Evolutionary conservation across 2,797 vertebrate species (phyloP).

Genomic region (Manis javanica): DNA sequence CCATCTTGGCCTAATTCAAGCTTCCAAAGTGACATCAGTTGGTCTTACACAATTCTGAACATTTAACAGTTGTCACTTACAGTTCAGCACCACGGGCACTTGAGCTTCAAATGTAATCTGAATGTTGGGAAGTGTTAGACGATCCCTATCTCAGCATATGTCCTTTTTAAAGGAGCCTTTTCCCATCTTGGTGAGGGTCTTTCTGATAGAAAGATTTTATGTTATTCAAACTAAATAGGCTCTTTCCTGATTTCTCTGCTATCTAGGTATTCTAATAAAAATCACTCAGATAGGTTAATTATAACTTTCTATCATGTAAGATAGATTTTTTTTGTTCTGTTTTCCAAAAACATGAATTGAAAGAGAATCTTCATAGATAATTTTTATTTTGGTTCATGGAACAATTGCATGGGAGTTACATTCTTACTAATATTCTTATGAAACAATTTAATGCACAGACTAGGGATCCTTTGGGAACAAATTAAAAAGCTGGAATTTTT

Average conservation of each 20-base stretch:
- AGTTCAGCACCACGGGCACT: accelerated
- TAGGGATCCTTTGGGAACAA: background rate
- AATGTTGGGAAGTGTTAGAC: background rate
- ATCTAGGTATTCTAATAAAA: background rate
- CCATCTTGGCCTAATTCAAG: background rate
- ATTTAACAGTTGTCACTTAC: background rate
- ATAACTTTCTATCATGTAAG: background rate
- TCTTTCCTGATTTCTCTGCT: background rate
- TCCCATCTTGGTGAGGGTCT: background rate
- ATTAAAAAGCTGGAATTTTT: background rate
- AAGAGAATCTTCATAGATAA: background rate
- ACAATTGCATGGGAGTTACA: background rate
- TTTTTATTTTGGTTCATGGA: background rate
- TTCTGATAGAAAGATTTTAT: background rate
- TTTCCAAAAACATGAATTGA: background rate
- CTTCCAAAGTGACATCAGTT: background rate
- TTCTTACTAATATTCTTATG: background rate
- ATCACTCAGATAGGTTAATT: background rate
- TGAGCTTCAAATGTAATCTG: background rate
- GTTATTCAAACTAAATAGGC: background rate
- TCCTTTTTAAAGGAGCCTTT: background rate
- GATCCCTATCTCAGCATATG: background rate
- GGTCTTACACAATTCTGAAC: background rate
- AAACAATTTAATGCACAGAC: background rate
- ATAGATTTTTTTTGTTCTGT: background rate